phyloP scores from a whole-genome alignment of 2,797 vertebrate genomes.

The Sylvilagus floridanus region DNA sequence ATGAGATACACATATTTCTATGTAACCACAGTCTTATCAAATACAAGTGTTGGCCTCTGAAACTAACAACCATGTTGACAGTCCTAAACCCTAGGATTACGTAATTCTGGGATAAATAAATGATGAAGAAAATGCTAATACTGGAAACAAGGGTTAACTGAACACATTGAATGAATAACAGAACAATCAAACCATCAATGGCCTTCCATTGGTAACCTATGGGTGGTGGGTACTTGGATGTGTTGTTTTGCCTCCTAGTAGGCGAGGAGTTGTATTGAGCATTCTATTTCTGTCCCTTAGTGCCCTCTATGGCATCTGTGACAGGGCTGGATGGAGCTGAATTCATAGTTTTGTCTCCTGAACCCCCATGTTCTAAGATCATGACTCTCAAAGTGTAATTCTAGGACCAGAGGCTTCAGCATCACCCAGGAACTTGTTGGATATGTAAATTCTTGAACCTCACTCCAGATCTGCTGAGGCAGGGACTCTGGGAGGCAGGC shows the following conservation, averaged over 20 bases:
- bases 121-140: neutral
- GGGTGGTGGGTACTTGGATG: neutral
- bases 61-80: neutral
- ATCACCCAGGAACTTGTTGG: neutral
- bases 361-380: neutral
- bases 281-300: neutral
- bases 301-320: neutral
- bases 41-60: neutral
- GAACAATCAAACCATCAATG: neutral
- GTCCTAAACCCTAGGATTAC: neutral
- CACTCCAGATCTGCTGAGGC: neutral
- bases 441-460: neutral
- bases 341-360: neutral
- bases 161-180: neutral
- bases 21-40: neutral
- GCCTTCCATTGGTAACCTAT: no score
- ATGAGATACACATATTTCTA: neutral
- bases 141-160: neutral
- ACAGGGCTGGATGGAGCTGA: neutral
- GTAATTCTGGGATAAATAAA: neutral
- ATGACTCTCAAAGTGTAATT: neutral
- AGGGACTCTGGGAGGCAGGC: neutral
- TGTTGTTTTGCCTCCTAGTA: neutral
- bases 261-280: accelerated
- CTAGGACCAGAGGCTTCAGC: neutral